Percentiles rank a stretch among this genome's conserved stretches.
These are phyloP conservation scores for Drosophila heteroneura DNA, from an alignment of 2,888 invertebrate genomes.

Conservation along the genomic window DNA sequence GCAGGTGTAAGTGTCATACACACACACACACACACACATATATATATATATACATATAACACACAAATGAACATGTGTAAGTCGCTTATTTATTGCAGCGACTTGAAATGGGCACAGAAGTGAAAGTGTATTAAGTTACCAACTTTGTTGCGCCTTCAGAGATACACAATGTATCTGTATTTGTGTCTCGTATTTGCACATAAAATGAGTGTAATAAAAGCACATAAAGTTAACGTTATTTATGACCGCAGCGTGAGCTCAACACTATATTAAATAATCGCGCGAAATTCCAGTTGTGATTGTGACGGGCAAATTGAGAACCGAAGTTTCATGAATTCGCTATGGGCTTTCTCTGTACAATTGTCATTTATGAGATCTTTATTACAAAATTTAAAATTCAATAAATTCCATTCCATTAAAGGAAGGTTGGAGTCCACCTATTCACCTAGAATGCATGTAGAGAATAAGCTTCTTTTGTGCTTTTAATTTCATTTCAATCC, in stretches of 20 bases:
- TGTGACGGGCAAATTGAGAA: slow-evolving; percentile 10
- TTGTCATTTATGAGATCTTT: not conserved
- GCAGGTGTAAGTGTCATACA: slow-evolving; percentile 33
- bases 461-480: not conserved
- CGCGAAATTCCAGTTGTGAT: slow-evolving; percentile 19
- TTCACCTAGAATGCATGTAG: not conserved
- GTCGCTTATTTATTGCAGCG: slow-evolving; percentile 82
- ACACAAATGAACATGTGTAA: slow-evolving; percentile 45
- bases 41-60: not conserved
- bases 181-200: slow-evolving; percentile 51
- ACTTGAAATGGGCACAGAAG: slow-evolving; percentile 80
- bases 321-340: not conserved
- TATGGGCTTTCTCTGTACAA: not conserved
- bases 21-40: slow-evolving; percentile 39
- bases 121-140: slow-evolving; percentile 81
- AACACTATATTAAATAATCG: slow-evolving; percentile 47
- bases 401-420: not conserved
- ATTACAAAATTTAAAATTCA: not conserved
- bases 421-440: not conserved
- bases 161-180: slow-evolving; percentile 33
- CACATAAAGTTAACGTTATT: slow-evolving; percentile 65
- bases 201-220: slow-evolving; percentile 69
- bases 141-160: slow-evolving; percentile 23
- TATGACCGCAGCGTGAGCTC: slow-evolving; percentile 53
- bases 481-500: not conserved